Evolutionary conservation across 2,888 invertebrate species (phyloP), one percentile per base, ranked within the genome.

Genomic region (Pandemis cinnamomeana): DNA sequence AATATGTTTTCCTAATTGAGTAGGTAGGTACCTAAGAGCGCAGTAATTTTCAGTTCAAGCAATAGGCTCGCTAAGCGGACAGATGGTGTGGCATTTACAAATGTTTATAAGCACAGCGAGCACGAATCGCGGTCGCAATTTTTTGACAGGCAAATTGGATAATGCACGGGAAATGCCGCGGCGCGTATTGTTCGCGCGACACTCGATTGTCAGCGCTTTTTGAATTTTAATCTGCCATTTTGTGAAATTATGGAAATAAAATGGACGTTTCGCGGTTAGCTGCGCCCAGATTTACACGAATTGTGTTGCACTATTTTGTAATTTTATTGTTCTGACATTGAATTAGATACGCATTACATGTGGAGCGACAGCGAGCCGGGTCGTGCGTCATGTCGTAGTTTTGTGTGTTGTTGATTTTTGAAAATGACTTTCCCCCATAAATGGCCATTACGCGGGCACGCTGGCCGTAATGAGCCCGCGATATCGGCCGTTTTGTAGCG

Each of bases 111-210:
- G 69, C 75, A 68, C 67, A 66, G 71, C 73, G 63, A 72, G 70
- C 74, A 72, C 76, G 77, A 73, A 69, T 85, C 85, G 87, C 85
- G 80, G 80, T 87, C 86, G 87, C 87, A 86, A 77, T 81, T 82
- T 91, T 92, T 91, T 93, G 93, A 94, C 93, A 90, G 87, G 87
- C 83, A 92, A 94, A 94, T 91, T 93, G 89, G 89, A 90, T 91
- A 91, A 93, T 91, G 84, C 84, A 84, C 88, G 89, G 89, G 89
- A 91, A 88, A 88, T 83, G 82, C 83, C 80, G 80, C 78, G 80
- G 78, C 79, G 79, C 78, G 81, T 86, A 93, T 94, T 93, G 93
- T 93, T 89, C 88, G 90, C 84, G 80, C 82, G 84, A 81, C 82
- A 82, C 80, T 80, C 83, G 86, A 89, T 91, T 92, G 92, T 92